Conservation (phyloP, 2,888 invertebrate species). For the Cantharis rufa region DNA sequence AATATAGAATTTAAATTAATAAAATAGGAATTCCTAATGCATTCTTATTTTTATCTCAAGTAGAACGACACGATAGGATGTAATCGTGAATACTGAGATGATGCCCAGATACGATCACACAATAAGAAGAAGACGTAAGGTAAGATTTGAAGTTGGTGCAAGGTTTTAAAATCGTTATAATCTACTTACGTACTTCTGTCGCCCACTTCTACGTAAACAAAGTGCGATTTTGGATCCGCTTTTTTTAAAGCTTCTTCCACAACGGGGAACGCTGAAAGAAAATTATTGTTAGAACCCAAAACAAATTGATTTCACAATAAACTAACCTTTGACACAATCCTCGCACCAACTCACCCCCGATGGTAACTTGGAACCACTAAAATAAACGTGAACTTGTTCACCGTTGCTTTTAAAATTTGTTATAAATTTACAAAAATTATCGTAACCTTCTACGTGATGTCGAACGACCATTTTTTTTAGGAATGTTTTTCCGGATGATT, state of each 20-base stretch:
- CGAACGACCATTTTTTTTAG: slow-evolving; percentile 54
- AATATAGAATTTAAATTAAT: neutral
- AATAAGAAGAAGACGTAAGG: too few species aligned
- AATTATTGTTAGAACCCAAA: neutral
- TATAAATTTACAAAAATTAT: slow-evolving; percentile 64
- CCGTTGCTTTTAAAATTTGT: slow-evolving; percentile 57
- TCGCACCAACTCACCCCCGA: slow-evolving; percentile 85
- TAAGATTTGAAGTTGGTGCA: too few species aligned
- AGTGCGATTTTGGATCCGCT: slow-evolving; percentile 66
- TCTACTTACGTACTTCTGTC: slow-evolving; percentile 71
- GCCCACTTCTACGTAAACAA: slow-evolving; percentile 80
- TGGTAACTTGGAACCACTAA: slow-evolving; percentile 67
- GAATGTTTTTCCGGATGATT: neutral
- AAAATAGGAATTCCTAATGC: too few species aligned
- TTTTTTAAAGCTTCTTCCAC: slow-evolving; percentile 69
- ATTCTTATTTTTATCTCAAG: too few species aligned
- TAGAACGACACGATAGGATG: too few species aligned
- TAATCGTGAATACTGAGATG: too few species aligned
- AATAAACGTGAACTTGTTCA: slow-evolving; percentile 61
- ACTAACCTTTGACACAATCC: slow-evolving; percentile 81
- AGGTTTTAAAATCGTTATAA: neutral
- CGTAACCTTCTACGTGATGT: slow-evolving; percentile 64
- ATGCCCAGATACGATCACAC: too few species aligned
- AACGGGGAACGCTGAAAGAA: slow-evolving; percentile 72
- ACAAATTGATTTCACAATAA: neutral